Evolutionary conservation across 2,888 invertebrate species (phyloP), one percentile per base, ranked within the genome.

Genomic region (Poecilobothrus nobilitatus): DNA sequence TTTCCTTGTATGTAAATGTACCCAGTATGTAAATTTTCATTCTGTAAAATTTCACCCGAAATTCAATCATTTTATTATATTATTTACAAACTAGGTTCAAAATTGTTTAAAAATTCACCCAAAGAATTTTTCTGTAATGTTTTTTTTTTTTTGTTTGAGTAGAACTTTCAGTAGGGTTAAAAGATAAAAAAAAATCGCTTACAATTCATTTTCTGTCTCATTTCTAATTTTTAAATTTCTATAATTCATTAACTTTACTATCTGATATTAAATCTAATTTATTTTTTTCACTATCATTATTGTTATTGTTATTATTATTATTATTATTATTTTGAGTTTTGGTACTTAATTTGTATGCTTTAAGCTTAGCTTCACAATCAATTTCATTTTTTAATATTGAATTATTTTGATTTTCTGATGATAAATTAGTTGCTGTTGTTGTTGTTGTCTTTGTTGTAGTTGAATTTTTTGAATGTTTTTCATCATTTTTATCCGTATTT

Each of bases 281-380:
- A 53, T 15, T 53, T 15, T 53, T 53, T n/a, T 53, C 53, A 12
- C 6, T 53, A 53, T 53, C 53, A 37, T 37, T 37, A 37, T 37
- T 62, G 21, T 62, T 62, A 37, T 37, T 62, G 20, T 62, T 62
- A 62, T 62, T 62, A 9, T 62, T 12, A 62, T 62, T 62, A 8
- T 21, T 62, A 62, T 62, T 62, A 27, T 27, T 27, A 27, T 10
- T 27, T 63, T 63, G 63, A n/a, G 63, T 15, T 65, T 65, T 65
- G 5, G 65, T 65, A 20, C 34, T 65, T 65, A 65, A 65, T 65
- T 65, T 65, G 20, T 34, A 65, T 18, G 65, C 33, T 37, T 65
- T 65, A 20, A 65, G 34, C 34, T 65, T 65, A 20, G 65, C n/a
- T 65, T 65, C 65, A 65, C 65, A 65, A 33, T 65, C 65, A 18